Base-by-base conservation (phyloP, 2,888 invertebrate species). In the Aradus depressus region DNA sequence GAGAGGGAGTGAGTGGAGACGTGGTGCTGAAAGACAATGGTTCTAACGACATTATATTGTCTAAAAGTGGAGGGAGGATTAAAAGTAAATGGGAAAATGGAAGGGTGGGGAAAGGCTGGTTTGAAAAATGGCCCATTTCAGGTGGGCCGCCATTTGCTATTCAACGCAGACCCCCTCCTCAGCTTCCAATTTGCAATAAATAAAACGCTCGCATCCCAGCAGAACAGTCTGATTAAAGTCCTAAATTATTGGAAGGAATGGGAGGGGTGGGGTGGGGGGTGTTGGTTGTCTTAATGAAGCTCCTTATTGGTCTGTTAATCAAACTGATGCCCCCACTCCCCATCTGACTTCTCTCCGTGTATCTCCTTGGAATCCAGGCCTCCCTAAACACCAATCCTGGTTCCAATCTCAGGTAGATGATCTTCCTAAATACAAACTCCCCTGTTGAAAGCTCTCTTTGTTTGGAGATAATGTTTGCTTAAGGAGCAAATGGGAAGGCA, bases 331-430 rank as follows among this genome's bases (percentile, higher is more conserved):
- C 44, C 42, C 45, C 32, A 31, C 35, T 28, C 47, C 31, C 47
- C 22, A 56, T 55, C 56, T 52, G 50, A 55, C 44, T 19, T 44
- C 39, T 32, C 38, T 44, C 32, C 37, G n/a, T n/a, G n/a, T n/a
- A n/a, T n/a, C n/a, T n/a, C n/a, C n/a, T n/a, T n/a, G n/a, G n/a
- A n/a, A n/a, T n/a, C n/a, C n/a, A n/a, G n/a, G n/a, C n/a, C n/a
- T n/a, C n/a, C n/a, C n/a, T n/a, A n/a, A n/a, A n/a, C n/a, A n/a
- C n/a, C n/a, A n/a, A n/a, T n/a, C n/a, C n/a, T n/a, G n/a, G n/a
- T n/a, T n/a, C n/a, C n/a, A n/a, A n/a, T n/a, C n/a, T n/a, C n/a
- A n/a, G n/a, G n/a, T n/a, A n/a, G n/a, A n/a, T n/a, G n/a, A n/a
- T n/a, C n/a, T n/a, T n/a, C n/a, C n/a, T n/a, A n/a, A n/a, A n/a